These are phyloP conservation scores for Athrips mouffetella DNA, from an alignment of 2,888 invertebrate species.

Conservation along the genomic window DNA sequence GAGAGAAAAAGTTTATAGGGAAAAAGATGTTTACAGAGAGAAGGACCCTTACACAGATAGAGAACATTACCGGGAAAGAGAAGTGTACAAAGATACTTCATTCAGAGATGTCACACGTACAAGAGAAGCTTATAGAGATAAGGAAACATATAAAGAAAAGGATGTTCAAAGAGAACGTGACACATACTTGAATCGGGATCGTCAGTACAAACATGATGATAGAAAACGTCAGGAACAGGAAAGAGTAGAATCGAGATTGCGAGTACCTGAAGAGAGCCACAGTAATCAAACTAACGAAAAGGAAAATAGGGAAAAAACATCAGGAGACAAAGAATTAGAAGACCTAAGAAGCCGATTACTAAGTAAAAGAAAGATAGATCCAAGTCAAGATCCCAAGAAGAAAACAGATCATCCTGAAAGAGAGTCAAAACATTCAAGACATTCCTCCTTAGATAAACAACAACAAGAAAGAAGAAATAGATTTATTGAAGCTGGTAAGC, in stretches of 20 bases:
- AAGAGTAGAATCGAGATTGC: slow-evolving; percentile 58
- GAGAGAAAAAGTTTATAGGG: slow-evolving; percentile 43
- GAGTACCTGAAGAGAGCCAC: slow-evolving; percentile 62
- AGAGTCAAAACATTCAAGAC: slow-evolving; percentile 58
- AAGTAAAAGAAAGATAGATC: slow-evolving; percentile 83
- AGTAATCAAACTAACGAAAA: slow-evolving; percentile 64
- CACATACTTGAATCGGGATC: slow-evolving; percentile 51
- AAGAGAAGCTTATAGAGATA: slow-evolving; percentile 56
- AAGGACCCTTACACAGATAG: slow-evolving; percentile 58
- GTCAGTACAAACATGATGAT: slow-evolving; percentile 61
- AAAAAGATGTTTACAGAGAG: slow-evolving; percentile 58
- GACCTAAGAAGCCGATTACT: slow-evolving; percentile 86
- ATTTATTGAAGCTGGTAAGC: slow-evolving; percentile 82
- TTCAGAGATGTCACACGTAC: slow-evolving; percentile 50
- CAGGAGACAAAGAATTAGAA: slow-evolving; percentile 82
- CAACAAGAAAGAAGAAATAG: slow-evolving; percentile 82
- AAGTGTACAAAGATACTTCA: slow-evolving; percentile 60
- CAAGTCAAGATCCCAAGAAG: slow-evolving; percentile 53
- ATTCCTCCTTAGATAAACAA: slow-evolving; percentile 63
- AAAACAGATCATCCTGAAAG: slow-evolving; percentile 69
- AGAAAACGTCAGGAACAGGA: slow-evolving; percentile 52
- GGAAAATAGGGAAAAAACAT: slow-evolving; percentile 67
- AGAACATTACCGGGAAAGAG: slow-evolving; percentile 61
- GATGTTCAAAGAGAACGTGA: slow-evolving; percentile 57
- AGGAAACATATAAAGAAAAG: slow-evolving; percentile 53